Evolutionary conservation across 2,888 invertebrate species (phyloP).

Genomic region (Willowsia nigromaculata): DNA sequence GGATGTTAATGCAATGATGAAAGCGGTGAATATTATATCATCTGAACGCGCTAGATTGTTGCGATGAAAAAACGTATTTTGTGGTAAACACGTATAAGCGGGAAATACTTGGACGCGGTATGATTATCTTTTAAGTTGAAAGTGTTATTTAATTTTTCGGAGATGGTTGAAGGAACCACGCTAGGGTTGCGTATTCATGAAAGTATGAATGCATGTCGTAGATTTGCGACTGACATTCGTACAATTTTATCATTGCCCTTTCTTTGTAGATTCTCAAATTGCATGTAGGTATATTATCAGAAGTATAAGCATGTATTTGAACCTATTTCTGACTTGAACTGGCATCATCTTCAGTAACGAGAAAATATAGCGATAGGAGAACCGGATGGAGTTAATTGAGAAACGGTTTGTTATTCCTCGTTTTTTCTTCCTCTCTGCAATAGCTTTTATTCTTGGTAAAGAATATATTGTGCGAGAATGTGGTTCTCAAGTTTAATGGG

Average conservation of each 20-base stretch:
- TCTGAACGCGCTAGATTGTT: background rate
- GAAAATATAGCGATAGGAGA: no score
- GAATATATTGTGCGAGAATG: conserved; percentile 19
- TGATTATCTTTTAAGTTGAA: background rate
- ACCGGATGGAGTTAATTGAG: conserved; percentile 62
- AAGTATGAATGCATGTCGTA: background rate
- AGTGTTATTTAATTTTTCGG: background rate
- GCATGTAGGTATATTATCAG: no score
- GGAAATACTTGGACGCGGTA: background rate
- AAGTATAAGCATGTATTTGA: no score
- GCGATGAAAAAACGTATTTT: background rate
- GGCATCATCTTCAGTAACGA: no score
- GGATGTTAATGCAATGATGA: conserved; percentile 12
- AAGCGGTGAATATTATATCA: conserved; percentile 16
- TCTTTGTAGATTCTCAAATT: no score
- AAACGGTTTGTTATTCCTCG: conserved; percentile 61
- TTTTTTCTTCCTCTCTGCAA: background rate
- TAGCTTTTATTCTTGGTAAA: conserved; percentile 13
- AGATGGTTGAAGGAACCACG: background rate
- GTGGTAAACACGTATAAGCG: background rate
- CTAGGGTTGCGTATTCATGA: background rate
- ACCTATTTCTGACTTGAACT: no score
- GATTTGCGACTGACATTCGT: background rate
- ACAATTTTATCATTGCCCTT: no score
- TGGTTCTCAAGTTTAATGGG: conserved; percentile 61